Base-by-base conservation (phyloP, 2,888 invertebrate species). In the Branchipolynoe longqiensis region DNA sequence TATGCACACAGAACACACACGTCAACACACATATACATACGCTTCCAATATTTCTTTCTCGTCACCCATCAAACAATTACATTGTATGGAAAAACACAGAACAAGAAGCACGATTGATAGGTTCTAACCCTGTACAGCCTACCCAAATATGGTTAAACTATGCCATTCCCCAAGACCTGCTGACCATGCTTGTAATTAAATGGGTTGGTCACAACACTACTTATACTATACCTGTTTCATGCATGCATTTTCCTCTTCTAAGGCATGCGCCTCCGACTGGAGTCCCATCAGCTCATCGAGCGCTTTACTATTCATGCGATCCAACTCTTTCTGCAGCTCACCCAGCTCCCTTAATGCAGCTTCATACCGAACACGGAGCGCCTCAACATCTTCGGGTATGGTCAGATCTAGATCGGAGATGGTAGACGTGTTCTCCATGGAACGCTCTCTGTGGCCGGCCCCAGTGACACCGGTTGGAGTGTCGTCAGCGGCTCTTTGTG, bases 261-360 rank as follows among this genome's bases (percentile, higher is more conserved):
- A 8, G 8, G 78, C 41, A n/a, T 78, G 48, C 4, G 48, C 54
- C 41, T 78, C 78, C 8, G 78, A 78, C 78, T 41, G 78, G 28
- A 78, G 78, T 1, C 78, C 78, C 78, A 78, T 78, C 2, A 78
- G 78, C 28, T 78, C 78, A 78, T 78, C 78, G n/a, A 78, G 28
- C 22, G 78, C 78, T 28, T 78, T 41, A 28, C 78, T 78, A 48
- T 78, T 78, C 41, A 78, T 78, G 18, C 78, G 22, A 33, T 78
- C 78, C 78, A 78, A 22, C 78, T 78, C 78, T 14, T 78, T 78
- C 33, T 48, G 41, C 25, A 78, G 41, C 25, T 48, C 41, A 28
- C 78, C 28, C n/a, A 78, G 54, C 28, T 78, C 78, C 48, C 48
- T n/a, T 33, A 78, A 48, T 8, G 78, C 78, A 0, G 25, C 54